A percentile compares a stretch with the other conserved stretches of the same genome.
phyloP scores from a whole-genome alignment of 2,113 vertebrate genomes.

The Perca flavescens region DNA sequence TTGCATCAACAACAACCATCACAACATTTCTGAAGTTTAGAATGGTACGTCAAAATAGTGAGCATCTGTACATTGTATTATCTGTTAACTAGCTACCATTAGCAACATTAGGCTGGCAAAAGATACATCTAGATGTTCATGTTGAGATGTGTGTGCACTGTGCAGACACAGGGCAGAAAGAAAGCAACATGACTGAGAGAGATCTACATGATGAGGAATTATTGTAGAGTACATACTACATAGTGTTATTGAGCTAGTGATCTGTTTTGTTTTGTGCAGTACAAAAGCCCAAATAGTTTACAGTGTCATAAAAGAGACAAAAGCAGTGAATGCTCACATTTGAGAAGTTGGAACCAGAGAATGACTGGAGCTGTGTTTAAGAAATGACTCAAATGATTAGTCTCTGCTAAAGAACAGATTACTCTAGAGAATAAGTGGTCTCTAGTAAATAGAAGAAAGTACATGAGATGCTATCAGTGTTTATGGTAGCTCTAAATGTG shows the following conservation, averaged over 20 bases:
- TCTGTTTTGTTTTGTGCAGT: neutral
- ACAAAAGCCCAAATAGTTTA: neutral
- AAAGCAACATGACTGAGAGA: neutral
- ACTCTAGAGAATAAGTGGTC: neutral
- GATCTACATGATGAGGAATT: neutral
- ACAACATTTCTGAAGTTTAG: neutral
- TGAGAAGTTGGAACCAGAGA: neutral
- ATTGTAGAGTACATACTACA: neutral
- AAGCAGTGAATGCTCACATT: neutral
- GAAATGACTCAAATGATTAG: neutral
- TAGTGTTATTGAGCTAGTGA: neutral
- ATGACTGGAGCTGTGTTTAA: neutral
- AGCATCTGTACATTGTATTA: neutral
- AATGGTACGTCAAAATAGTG: neutral
- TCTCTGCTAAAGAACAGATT: conserved; percentile 7
- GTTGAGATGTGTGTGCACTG: neutral
- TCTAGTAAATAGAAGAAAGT: conserved; percentile 16
- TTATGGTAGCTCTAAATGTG: conserved; percentile 6
- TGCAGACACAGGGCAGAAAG: neutral
- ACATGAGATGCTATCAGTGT: neutral
- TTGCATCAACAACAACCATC: neutral
- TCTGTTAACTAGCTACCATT: neutral
- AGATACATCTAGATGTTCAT: neutral
- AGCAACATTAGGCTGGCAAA: neutral
- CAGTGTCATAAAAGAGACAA: neutral